Conservation (phyloP, 2,113 vertebrate species). For the Alosa alosa region DNA sequence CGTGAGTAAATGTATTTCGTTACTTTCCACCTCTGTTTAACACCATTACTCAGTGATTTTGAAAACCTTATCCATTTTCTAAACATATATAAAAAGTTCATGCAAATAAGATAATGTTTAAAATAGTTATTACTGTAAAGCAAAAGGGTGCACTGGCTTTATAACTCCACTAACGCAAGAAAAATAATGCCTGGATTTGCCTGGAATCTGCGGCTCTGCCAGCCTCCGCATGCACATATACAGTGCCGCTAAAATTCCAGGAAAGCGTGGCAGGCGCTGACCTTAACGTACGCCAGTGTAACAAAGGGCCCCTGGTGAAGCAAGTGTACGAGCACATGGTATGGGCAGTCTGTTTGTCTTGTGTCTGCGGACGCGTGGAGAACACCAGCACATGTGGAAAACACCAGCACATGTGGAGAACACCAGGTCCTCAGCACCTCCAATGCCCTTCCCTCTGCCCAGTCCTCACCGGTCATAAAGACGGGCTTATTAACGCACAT, state of each 20-base stretch:
- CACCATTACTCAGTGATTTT: no score
- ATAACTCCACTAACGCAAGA: neutral
- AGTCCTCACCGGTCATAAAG: neutral
- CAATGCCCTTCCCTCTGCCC: neutral
- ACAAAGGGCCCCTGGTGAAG: neutral
- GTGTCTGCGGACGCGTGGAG: neutral
- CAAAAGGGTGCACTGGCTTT: no score
- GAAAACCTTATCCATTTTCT: no score
- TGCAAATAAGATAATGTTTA: no score
- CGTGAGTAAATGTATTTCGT: no score
- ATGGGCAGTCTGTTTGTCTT: neutral
- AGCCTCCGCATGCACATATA: neutral
- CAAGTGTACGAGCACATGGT: neutral
- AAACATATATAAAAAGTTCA: no score
- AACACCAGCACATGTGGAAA: neutral
- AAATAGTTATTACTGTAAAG: no score
- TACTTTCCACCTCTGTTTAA: no score
- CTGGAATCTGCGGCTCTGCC: neutral
- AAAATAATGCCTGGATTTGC: neutral
- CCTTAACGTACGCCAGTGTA: neutral
- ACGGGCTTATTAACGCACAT: neutral
- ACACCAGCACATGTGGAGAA: no score
- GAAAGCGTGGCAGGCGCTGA: neutral
- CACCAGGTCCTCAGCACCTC: no score
- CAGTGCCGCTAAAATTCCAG: constrained; percentile 16